Evolutionary conservation across 2,888 invertebrate species (phyloP), one percentile per base, ranked within the genome.

Genomic region (Torymus tubicola): DNA sequence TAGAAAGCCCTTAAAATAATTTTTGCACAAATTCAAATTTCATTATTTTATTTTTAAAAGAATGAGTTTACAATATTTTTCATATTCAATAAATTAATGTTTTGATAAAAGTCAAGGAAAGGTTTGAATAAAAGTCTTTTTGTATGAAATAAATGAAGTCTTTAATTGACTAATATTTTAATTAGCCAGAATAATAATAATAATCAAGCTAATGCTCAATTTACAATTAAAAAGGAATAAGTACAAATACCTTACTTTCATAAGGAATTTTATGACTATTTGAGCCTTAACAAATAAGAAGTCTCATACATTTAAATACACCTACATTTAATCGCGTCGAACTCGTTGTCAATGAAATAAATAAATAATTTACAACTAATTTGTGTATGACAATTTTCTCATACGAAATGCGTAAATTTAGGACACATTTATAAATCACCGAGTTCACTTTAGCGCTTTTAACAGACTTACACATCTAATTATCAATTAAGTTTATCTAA

Each of bases 301-400:
- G 78, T 80, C 82, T 77, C 53, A 71, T 82, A 74, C 21, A 74
- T 71, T 74, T 80, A 78, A 82, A 81, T 80, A 80, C 70, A 82
- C 71, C 61, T 78, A 69, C 10, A 31, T 65, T 73, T 67, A 63
- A 73, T 68, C 69, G 71, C 74, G 21, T 78, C 24, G 79, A 79
- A 76, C 69, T 79, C 82, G 69, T 63, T 71, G 63, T 50, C 72
- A 81, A 67, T 72, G 55, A 68, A 74, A 78, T 81, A 77, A 79
- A 76, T 82, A 81, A 82, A 78, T 78, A 82, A 79, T 82, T 81
- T 80, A 80, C 73, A 81, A 16, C 64, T 80, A 78, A 80, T 80
- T 81, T 50, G 18, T 69, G 72, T 57, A 60, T 71, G 74, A 76
- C 53, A 76, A 67, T 67, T 69, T 68, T 52, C 57, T 74, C 42